phyloP scores from a whole-genome alignment of 2,888 invertebrate genomes.

The Alitta virens region DNA sequence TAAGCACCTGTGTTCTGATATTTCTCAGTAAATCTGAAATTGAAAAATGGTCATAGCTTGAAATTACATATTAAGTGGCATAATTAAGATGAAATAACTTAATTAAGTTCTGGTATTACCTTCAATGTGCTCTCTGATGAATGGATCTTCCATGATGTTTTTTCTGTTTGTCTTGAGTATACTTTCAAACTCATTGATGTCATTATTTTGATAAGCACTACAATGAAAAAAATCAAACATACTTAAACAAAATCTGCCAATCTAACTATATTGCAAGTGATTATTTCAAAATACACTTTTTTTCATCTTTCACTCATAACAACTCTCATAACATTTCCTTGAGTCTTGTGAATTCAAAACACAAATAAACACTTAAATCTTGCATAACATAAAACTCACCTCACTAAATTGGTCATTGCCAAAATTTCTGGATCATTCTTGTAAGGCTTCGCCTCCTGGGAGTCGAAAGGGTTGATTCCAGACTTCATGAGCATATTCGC shows the following conservation, averaged over 20 bases:
- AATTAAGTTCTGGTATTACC: too few relatives aligned
- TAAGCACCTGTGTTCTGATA: slow-evolving; percentile 94
- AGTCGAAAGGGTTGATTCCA: slow-evolving; percentile 98
- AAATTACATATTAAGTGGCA: too few relatives aligned
- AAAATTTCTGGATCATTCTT: slow-evolving; percentile 99
- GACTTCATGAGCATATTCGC: slow-evolving; percentile 99
- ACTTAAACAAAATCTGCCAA: too few relatives aligned
- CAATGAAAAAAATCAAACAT: slow-evolving; percentile 53
- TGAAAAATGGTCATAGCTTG: too few relatives aligned
- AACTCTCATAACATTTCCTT: too few relatives aligned
- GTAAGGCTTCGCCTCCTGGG: slow-evolving; percentile 99
- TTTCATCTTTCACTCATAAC: too few relatives aligned
- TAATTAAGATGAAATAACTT: too few relatives aligned
- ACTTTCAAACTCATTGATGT: slow-evolving; percentile 95
- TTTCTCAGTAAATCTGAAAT: slow-evolving; percentile 81
- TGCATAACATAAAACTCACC: slow-evolving; percentile 36
- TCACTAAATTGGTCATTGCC: slow-evolving; percentile 97
- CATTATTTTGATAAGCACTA: slow-evolving; percentile 92
- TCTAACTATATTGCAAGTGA: too few relatives aligned
- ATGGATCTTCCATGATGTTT: slow-evolving; percentile 99
- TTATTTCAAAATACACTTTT: too few relatives aligned
- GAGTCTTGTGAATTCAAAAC: too few relatives aligned
- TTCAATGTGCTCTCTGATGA: slow-evolving; percentile 98
- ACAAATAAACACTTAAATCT: too few relatives aligned
- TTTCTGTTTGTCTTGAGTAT: slow-evolving; percentile 90